Base-by-base conservation (phyloP, 2,888 invertebrate species). In the Idaea dimidiata region DNA sequence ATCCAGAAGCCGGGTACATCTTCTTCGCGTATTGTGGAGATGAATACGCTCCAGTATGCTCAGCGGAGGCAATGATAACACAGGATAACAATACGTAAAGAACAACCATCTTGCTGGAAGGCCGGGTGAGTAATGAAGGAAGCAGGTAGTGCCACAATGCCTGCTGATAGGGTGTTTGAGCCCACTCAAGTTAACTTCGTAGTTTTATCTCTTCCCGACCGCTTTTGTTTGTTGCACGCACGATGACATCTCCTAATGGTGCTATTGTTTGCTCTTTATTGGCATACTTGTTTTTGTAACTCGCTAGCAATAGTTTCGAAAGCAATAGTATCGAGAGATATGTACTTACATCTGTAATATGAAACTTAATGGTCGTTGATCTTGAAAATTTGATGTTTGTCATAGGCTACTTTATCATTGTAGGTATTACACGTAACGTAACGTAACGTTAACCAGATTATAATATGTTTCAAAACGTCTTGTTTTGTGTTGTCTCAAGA, bases 1-100 rank as follows among this genome's bases (percentile, higher is more conserved):
- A 84, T 16, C 75, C 76, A 72, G 84, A 88, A 0, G 83, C 87
- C 0, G 91, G 91, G 66, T 83, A 91, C 85, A 91, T 87, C 66
- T 92, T 92, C 78, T 93, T 93, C 16, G 93, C 93, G 72, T 93
- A 93, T 54, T 93, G 93, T 0, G 93, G 93, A 0, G 93, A 93
- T 0, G 93, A 93, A 59, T 93, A 93, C 1, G 93, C 93, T n/a
- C 93, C 93, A 0, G 86, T 81, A 75, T 93, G 93, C 65, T 92
- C 89, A 0, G 84, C 81, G 7, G 80, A 63, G 16, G 71, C 72
- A 5, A 84, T 18, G 17, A 78, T 61, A 54, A 70, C 66, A 73
- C 73, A 76, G 60, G 78, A 66, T 17, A 90, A 59, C 56, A 88
- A 61, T 17, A 84, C 62, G 61, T 79, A 77, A 17, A 83, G 70